Percentiles rank a stretch among this genome's conserved stretches.
These are phyloP conservation scores for Sebastolobus alascanus DNA, from an alignment of 2,797 vertebrate species.

Conservation along the genomic window DNA sequence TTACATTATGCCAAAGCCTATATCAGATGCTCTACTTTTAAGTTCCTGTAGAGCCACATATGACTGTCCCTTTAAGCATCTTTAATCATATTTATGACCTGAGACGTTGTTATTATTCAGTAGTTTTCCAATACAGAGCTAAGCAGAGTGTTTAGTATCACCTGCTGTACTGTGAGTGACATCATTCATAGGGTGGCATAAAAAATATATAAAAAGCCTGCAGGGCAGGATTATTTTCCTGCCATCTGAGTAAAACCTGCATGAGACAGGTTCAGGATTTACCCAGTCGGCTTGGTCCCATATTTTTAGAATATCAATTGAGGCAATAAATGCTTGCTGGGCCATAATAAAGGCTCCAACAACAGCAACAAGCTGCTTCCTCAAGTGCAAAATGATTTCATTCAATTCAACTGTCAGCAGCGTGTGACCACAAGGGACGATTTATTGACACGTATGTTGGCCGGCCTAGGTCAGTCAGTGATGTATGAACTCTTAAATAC, in stretches of 20 bases:
- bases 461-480: constrained; percentile 6
- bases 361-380: constrained; percentile 22
- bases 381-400: constrained; percentile 39
- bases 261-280: constrained; percentile 23
- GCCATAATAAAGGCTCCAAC: constrained; percentile 23
- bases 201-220: not conserved
- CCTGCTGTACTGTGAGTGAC: not conserved
- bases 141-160: not conserved
- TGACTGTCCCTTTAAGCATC: not conserved
- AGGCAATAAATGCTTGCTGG: constrained; percentile 10
- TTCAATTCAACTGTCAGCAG: constrained; percentile 11
- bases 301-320: constrained; percentile 32
- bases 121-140: not conserved
- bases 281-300: constrained; percentile 25
- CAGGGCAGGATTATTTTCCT: constrained; percentile 15
- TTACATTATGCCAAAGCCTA: not conserved
- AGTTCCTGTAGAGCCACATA: not conserved
- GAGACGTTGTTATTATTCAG: not conserved
- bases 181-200: not conserved
- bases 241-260: constrained; percentile 12
- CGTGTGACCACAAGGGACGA: constrained; percentile 24
- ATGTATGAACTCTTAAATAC: constrained; percentile 27
- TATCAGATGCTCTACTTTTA: not conserved
- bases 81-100: not conserved
- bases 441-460: constrained; percentile 17